Base-by-base conservation (phyloP, 1,140 invertebrate species). In the Sitodiplosis mosellana region DNA sequence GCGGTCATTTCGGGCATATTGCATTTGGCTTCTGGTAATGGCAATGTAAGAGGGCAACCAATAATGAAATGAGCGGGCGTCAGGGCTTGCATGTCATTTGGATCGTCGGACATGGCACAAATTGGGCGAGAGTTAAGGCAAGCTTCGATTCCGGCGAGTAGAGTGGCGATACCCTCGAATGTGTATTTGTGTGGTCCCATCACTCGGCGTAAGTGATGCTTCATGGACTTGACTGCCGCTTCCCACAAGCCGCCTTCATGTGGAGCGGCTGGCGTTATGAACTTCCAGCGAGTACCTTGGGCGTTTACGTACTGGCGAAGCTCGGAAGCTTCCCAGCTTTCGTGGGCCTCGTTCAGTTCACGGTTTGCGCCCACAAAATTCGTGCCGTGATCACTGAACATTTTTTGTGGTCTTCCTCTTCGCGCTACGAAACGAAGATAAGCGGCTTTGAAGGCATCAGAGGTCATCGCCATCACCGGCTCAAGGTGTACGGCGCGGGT, bases 61-160 rank as follows among this genome's bases (percentile, higher is more conserved):
- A 62, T 56, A 3, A 66, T 45, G 47, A 67, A 66, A 51, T 65
- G 61, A n/a, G 55, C 57, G 47, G 62, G 58, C 3, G 60, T 63
- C 10, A 65, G 50, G 3, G 37, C 47, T 5, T 17, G 10, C 3
- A 50, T 45, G 33, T 63, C 59, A 15, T 53, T 50, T 14, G 53
- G 48, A 38, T 58, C 48, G 48, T 53, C 47, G 14, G 56, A 52
- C 33, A 60, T 18, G 2, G 52, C 45, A 43, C 53, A 55, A 0
- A 63, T 49, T 6, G 62, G 59, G 3, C 58, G 19, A 1, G 57
- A 60, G 41, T 64, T 63, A 0, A 65, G 27, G 21, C 52, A 53
- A 1, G 50, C 49, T 49, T 55, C 55, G 18, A 54, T 49, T 59
- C 51, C 45, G 49, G 51, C 42, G 48, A 56, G 45, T 0, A 54